Conservation (phyloP, 2,113 vertebrate genomes). For the Mugil cephalus region DNA sequence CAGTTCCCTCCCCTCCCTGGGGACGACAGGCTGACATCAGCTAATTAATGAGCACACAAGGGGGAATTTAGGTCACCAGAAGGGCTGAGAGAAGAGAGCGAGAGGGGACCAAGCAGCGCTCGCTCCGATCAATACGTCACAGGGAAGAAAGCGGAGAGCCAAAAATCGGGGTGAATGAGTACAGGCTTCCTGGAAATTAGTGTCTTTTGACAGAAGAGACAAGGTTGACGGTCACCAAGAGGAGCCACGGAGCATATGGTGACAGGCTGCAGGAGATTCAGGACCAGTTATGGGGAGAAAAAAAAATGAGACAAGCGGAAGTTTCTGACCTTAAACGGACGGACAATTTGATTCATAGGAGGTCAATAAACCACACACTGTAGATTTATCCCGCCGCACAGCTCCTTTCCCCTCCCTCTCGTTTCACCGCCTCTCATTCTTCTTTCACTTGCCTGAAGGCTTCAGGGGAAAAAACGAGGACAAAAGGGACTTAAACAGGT, state of each 20-base stretch:
- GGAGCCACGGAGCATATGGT: slow-evolving; percentile 10
- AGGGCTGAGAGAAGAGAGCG: slow-evolving; percentile 24
- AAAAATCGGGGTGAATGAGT: slow-evolving; percentile 42
- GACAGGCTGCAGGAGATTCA: slow-evolving; percentile 34
- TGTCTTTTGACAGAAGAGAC: slow-evolving; percentile 39
- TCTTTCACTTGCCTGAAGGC: slow-evolving; percentile 9
- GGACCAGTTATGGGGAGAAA: slow-evolving; percentile 32
- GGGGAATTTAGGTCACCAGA: slow-evolving; percentile 62
- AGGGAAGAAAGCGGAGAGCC: slow-evolving; percentile 10
- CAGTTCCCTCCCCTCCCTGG: slow-evolving; percentile 37
- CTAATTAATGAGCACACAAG: slow-evolving; percentile 71
- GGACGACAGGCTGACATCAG: slow-evolving; percentile 46
- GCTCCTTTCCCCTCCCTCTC: not conserved
- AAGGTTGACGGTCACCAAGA: slow-evolving; percentile 31
- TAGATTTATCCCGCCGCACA: not conserved
- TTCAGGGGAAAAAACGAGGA: slow-evolving; percentile 37
- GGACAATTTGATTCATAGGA: slow-evolving; percentile 56
- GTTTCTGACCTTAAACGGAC: slow-evolving; percentile 43
- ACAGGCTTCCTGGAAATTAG: slow-evolving; percentile 44
- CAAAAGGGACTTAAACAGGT: slow-evolving; percentile 70
- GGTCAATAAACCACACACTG: slow-evolving; percentile 30
- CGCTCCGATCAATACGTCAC: slow-evolving; percentile 60
- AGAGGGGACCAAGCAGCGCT: slow-evolving; percentile 33
- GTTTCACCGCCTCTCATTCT: slow-evolving; percentile 8
- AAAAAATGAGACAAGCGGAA: slow-evolving; percentile 17